Conservation (phyloP, 2,888 invertebrate genomes). For the Ophion ellenae region DNA sequence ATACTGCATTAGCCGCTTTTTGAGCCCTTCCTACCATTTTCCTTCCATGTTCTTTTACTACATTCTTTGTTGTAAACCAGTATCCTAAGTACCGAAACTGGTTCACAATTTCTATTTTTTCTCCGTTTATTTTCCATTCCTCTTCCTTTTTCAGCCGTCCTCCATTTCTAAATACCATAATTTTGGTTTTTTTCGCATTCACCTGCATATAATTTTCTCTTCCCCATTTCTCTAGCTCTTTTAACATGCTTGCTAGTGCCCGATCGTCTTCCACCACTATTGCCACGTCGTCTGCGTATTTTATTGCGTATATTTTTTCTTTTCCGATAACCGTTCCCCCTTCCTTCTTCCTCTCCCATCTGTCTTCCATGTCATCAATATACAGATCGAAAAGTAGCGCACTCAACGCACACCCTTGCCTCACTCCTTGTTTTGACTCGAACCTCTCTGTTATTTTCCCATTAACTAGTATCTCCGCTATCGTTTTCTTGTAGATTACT, state of each 20-base stretch:
- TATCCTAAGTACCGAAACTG: slow-evolving; percentile 17
- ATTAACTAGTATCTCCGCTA: background rate
- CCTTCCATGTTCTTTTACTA: slow-evolving; percentile 2
- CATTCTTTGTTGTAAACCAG: slow-evolving; percentile 13
- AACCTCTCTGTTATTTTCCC: background rate
- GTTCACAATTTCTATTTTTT: slow-evolving; percentile 3
- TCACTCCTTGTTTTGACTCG: background rate
- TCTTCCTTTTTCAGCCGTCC: no score
- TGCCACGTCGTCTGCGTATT: slow-evolving; percentile 10
- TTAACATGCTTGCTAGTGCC: slow-evolving; percentile 12
- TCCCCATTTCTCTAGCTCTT: background rate
- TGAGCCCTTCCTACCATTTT: no score
- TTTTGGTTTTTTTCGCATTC: background rate
- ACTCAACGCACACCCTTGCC: background rate
- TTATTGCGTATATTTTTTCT: slow-evolving; percentile 42
- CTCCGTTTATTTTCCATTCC: no score
- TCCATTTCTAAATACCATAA: no score
- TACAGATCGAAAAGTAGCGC: background rate
- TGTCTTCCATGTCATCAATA: slow-evolving; percentile 59
- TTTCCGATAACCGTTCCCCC: slow-evolving; percentile 32
- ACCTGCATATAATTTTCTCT: slow-evolving; percentile 11
- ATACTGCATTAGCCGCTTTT: no score
- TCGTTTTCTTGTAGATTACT: slow-evolving; percentile 30
- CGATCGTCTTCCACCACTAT: slow-evolving; percentile 24
- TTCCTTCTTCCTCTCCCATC: slow-evolving; percentile 38